A percentile compares a stretch with the other conserved stretches of the same genome.
phyloP scores from a whole-genome alignment of 37 sponge, comb jelly and placozoan genomes.

The Ianthella basta region DNA sequence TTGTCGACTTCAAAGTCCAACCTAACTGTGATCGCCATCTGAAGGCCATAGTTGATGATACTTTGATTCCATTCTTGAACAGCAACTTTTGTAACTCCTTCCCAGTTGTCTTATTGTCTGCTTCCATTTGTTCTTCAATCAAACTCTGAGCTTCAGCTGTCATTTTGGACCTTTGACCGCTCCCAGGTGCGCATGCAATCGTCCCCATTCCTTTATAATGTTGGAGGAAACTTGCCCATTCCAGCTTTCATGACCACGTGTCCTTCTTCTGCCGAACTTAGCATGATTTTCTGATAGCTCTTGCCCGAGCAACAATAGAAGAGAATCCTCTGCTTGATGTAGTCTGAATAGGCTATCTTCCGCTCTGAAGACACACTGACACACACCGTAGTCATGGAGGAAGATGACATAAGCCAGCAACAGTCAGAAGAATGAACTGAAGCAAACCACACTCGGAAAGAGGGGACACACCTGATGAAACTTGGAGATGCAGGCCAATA shows the following conservation, averaged over 20 bases:
- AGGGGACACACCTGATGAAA: too few relatives aligned
- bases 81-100: constrained; percentile 1
- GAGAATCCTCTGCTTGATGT: constrained; percentile 16
- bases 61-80: not conserved
- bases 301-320: not conserved
- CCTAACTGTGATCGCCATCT: not conserved
- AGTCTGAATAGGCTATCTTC: not conserved
- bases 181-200: not conserved
- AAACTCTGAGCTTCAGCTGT: not conserved
- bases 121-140: not conserved
- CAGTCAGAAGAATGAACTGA: too few relatives aligned
- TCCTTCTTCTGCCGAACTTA: not conserved
- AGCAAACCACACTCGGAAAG: too few relatives aligned
- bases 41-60: not conserved
- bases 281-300: not conserved
- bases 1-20: not conserved
- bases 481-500: too few relatives aligned
- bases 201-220: not conserved
- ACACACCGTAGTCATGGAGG: too few relatives aligned
- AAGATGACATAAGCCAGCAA: too few relatives aligned
- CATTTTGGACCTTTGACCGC: not conserved
- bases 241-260: not conserved
- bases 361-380: not conserved
- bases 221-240: not conserved
- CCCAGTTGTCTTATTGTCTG: not conserved